Conservation (phyloP, 2,113 vertebrate genomes). For the Condylura cristata region DNA sequence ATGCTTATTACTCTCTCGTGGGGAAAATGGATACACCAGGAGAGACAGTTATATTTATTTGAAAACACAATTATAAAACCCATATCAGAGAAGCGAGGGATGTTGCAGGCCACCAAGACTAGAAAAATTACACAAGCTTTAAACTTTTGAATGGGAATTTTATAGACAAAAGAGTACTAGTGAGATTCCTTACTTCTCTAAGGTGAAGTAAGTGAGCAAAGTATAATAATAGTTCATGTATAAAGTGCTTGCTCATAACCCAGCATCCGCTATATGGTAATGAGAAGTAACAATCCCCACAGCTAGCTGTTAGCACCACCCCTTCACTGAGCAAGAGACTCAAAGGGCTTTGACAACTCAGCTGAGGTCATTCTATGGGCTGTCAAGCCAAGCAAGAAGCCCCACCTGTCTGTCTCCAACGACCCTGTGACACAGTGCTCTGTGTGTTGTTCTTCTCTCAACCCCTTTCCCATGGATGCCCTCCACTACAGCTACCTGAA, state of each 20-base stretch:
- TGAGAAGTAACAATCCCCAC: background rate
- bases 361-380: background rate
- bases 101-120: background rate
- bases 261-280: background rate
- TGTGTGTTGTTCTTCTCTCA: background rate
- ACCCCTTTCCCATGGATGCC: background rate
- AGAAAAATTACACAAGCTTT: background rate
- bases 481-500: background rate
- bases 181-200: background rate
- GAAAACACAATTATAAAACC: slow-evolving; percentile 23
- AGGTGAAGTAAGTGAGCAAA: background rate
- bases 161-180: background rate
- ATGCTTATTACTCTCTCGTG: background rate
- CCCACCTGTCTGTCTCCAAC: background rate
- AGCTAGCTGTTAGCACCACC: background rate
- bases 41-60: slow-evolving; percentile 24
- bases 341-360: background rate
- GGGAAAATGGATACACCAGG: background rate
- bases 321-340: background rate
- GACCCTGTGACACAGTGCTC: background rate
- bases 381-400: fast-evolving
- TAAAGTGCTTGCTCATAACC: background rate
- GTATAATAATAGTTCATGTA: background rate
- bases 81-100: background rate
- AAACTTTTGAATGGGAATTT: background rate